Base-by-base conservation (phyloP, 1,140 invertebrate genomes). In the Drosophila auraria region DNA sequence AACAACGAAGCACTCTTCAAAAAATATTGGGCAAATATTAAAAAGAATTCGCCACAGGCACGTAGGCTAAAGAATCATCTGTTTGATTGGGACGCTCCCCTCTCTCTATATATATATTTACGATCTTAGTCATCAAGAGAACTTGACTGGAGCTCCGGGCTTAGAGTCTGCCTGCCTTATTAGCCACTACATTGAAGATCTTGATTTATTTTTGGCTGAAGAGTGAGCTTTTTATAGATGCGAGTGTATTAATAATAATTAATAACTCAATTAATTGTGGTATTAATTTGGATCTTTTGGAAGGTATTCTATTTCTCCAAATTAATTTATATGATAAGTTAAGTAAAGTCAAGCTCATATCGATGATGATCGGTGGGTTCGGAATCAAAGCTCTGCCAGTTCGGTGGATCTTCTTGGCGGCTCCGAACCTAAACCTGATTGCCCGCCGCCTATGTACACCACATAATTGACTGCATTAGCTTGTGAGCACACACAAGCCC, bases 381-480 rank as follows among this genome's bases (percentile, higher is more conserved):
- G 14, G 27, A 45, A 20, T 58, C 40, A 40, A 40, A 40, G n/a
- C 59, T n/a, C 23, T 45, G 59, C 14, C 20, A 30, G 45, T 38
- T 47, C 20, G 45, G 27, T 38, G 60, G 60, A 70, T 62, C 56
- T 58, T 25, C 33, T 11, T 36, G 33, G 33, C 33, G 33, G 33
- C 33, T 36, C 33, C 49, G 49, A 69, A 38, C 63, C 30, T 47
- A 71, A 71, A 71, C 68, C 68, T 71, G 68, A 69, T 70, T 69
- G 33, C 27, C 40, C 63, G 59, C 40, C 63, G 59, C 30, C 59
- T 66, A 64, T 51, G 38, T 70, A 68, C 54, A 23, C 23, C 50
- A 33, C 50, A 69, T 71, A 71, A 73, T 73, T 72, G 70, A 73
- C 70, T 73, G 70, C 68, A 73, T 73, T 73, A 53, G 47, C 71